phyloP scores from a whole-genome alignment of 2,113 vertebrate species.

The Thamnophis sirtalis region DNA sequence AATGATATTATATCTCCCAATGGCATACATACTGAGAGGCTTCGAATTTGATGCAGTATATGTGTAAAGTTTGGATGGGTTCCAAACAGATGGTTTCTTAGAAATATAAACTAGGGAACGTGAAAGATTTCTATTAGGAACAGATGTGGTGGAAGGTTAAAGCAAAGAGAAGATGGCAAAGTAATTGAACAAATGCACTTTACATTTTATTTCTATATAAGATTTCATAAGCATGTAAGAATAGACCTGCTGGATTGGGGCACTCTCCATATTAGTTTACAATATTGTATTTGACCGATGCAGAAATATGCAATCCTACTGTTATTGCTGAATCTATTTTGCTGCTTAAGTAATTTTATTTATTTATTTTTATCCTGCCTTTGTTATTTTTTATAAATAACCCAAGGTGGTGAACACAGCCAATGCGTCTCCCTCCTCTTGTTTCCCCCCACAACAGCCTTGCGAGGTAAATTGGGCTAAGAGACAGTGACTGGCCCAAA shows the following conservation, averaged over 20 bases:
- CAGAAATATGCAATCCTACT: background rate
- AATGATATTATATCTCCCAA: background rate
- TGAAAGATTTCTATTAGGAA: background rate
- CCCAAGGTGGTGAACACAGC: no score
- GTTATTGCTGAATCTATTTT: background rate
- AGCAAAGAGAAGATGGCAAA: background rate
- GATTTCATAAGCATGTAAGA: background rate
- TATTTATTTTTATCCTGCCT: no score
- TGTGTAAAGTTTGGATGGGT: background rate
- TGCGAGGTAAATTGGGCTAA: no score
- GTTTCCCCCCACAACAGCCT: no score
- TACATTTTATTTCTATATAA: background rate
- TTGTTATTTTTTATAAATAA: no score
- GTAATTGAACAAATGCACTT: background rate
- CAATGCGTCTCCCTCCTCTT: no score
- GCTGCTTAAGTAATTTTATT: background rate
- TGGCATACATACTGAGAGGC: background rate
- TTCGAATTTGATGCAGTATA: background rate
- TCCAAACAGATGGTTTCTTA: background rate
- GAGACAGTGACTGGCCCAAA: no score
- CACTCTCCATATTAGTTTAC: background rate
- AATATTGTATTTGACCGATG: background rate
- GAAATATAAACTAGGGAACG: background rate
- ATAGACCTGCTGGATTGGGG: background rate
- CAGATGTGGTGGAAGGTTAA: background rate